A percentile compares a stretch with the other conserved stretches of the same genome.
phyloP scores from a whole-genome alignment of 2,888 invertebrate genomes.

The Phlogophora meticulosa region DNA sequence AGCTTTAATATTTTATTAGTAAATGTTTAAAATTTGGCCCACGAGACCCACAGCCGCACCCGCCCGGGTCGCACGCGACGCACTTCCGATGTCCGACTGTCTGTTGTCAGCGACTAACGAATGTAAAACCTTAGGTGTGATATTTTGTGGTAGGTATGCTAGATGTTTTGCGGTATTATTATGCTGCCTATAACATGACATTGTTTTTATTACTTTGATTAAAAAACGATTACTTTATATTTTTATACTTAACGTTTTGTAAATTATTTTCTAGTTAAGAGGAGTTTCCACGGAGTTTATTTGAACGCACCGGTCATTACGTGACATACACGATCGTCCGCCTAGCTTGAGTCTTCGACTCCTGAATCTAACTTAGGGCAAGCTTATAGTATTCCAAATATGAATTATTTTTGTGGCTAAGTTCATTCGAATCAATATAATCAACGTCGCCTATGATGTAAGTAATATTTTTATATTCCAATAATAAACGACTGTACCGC shows the following conservation, averaged over 20 bases:
- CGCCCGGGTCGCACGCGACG: constrained; percentile 67
- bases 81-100: constrained; percentile 46
- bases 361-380: constrained; percentile 66
- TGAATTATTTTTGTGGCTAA: constrained; percentile 79
- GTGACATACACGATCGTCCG: constrained; percentile 70
- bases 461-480: constrained; percentile 87
- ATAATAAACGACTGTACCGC: constrained; percentile 74
- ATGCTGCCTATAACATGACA: constrained; percentile 83
- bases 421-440: constrained; percentile 70
- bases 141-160: constrained; percentile 87
- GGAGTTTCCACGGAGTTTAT: constrained; percentile 75
- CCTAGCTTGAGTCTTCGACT: constrained; percentile 51
- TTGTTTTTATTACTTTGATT: constrained; percentile 78
- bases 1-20: constrained; percentile 92
- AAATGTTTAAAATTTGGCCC: constrained; percentile 90
- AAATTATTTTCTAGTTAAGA: constrained; percentile 88
- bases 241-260: constrained; percentile 88
- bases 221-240: constrained; percentile 85
- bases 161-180: constrained; percentile 83
- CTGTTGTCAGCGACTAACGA: constrained; percentile 70
- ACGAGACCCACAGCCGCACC: constrained; percentile 76
- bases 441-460: constrained; percentile 77
- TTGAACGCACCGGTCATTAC: constrained; percentile 79
- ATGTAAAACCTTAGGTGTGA: constrained; percentile 84
- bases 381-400: constrained; percentile 74